These are phyloP conservation scores for Thysanoteuthis rhombus DNA, from an alignment of 2,888 invertebrate genomes.

Conservation along the genomic window DNA sequence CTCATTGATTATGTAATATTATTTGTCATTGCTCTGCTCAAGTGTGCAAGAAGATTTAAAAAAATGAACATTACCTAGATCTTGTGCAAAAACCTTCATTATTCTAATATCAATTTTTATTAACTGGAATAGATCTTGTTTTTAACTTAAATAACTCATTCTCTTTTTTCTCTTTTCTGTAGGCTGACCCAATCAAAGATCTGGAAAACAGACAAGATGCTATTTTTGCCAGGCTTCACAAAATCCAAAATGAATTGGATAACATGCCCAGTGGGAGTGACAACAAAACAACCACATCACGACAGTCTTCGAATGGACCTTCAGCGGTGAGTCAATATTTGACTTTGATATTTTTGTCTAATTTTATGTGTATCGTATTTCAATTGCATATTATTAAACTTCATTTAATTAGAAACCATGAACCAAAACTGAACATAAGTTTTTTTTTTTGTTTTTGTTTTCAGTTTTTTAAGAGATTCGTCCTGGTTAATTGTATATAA, in stretches of 20 bases:
- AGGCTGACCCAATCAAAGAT: conserved; percentile 37
- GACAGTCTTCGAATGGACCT: background rate
- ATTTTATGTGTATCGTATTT: too few species aligned
- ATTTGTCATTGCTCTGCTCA: too few species aligned
- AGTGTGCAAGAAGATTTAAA: too few species aligned
- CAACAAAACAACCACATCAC: background rate
- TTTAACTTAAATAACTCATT: background rate
- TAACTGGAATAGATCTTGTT: background rate
- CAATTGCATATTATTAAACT: too few species aligned
- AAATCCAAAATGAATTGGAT: conserved; percentile 24
- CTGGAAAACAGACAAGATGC: conserved; percentile 19
- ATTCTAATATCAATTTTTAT: background rate
- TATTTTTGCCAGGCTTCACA: conserved; percentile 23
- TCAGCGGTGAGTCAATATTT: background rate
- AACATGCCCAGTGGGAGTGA: conserved; percentile 1
- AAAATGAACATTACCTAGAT: too few species aligned
- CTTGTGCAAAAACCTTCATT: background rate
- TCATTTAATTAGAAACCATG: too few species aligned
- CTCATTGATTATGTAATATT: too few species aligned
- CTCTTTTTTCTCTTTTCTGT: conserved; percentile 33
- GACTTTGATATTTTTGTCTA: too few species aligned
- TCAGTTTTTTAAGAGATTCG: too few species aligned
- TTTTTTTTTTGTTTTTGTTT: too few species aligned
- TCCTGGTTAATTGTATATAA: too few species aligned
- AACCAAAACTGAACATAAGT: too few species aligned